phyloP scores from a whole-genome alignment of 35 echinoderm and acorn worm genomes.

The Apostichopus japonicus region DNA sequence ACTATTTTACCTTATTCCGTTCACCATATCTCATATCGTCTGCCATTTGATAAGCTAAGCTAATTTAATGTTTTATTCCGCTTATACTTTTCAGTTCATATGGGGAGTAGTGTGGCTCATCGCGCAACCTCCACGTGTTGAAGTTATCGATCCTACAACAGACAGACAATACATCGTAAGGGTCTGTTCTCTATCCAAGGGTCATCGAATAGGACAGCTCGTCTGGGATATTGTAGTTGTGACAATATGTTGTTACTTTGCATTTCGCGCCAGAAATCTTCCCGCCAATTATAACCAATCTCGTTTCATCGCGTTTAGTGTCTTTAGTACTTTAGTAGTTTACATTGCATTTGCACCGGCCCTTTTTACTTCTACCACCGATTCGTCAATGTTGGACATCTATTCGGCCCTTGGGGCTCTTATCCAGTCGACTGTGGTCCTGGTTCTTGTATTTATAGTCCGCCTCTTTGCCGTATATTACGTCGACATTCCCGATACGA shows the following conservation, averaged over 20 bases:
- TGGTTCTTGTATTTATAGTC: constrained; percentile 17
- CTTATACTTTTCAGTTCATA: not conserved
- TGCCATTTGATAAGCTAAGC: too few species aligned
- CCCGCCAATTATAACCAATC: constrained; percentile 83
- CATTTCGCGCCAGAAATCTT: constrained; percentile 60
- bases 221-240: constrained; percentile 56
- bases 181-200: not conserved
- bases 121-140: not conserved
- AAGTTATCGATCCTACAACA: not conserved
- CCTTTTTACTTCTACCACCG: not conserved
- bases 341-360: constrained; percentile 61
- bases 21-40: too few species aligned
- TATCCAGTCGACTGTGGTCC: constrained; percentile 21
- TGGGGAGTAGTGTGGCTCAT: constrained; percentile 23
- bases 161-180: not conserved
- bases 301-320: constrained; percentile 73
- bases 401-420: not conserved
- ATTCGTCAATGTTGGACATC: not conserved
- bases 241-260: constrained; percentile 58
- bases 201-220: constrained; percentile 22
- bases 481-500: not conserved
- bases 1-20: too few species aligned
- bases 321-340: constrained; percentile 68
- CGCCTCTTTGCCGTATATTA: not conserved
- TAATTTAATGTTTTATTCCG: too few species aligned